Evolutionary conservation across 2,888 invertebrate genomes (phyloP).

Genomic region (Yponomeuta evonymella): DNA sequence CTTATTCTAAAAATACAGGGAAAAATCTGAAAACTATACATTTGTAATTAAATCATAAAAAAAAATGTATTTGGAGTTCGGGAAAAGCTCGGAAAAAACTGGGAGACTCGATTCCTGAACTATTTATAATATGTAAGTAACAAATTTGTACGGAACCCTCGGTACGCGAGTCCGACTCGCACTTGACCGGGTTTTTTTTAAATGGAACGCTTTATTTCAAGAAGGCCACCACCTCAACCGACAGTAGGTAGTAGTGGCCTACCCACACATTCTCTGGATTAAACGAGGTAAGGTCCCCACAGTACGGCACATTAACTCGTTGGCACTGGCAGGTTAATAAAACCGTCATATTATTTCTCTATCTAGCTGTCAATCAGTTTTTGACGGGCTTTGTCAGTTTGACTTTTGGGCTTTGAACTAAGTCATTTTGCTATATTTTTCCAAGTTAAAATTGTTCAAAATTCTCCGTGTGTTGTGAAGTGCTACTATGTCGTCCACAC

Average conservation of each 20-base stretch:
- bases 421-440: constrained; percentile 16
- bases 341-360: background rate
- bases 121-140: no score
- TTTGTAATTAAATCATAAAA: no score
- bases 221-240: constrained; percentile 2
- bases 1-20: no score
- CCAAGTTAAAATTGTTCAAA: constrained; percentile 26
- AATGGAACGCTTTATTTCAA: background rate
- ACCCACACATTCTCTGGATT: constrained; percentile 56
- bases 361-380: background rate
- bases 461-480: constrained; percentile 32
- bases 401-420: background rate
- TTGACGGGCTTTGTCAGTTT: background rate
- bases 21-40: no score
- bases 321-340: constrained; percentile 41
- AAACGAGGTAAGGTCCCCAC: constrained; percentile 37
- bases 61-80: no score
- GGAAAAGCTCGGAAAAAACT: no score
- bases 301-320: constrained; percentile 47
- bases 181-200: no score
- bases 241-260: constrained; percentile 19
- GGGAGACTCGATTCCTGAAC: no score
- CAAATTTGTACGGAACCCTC: no score
- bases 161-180: no score
- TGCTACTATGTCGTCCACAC: constrained; percentile 77